Conservation (phyloP, 2,113 vertebrate genomes). For the Gadus macrocephalus region DNA sequence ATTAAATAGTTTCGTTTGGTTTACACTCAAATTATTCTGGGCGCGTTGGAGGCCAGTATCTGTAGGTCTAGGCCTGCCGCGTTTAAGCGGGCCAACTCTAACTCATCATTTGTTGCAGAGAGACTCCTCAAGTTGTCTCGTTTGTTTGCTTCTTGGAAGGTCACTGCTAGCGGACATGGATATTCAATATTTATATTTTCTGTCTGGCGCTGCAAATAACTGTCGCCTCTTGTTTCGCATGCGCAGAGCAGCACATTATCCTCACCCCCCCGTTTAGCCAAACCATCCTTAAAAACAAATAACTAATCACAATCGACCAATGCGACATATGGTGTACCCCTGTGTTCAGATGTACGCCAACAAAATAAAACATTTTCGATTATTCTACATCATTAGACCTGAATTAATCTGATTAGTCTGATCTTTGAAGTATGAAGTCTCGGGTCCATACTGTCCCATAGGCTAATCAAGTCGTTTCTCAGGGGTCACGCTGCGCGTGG, state of each 20-base stretch:
- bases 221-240: constrained; percentile 43
- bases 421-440: too few species aligned
- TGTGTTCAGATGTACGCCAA: too few species aligned
- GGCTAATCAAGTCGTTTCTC: constrained; percentile 64
- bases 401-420: too few species aligned
- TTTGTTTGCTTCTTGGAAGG: constrained; percentile 14
- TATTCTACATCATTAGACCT: too few species aligned
- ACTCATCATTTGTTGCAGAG: constrained; percentile 21
- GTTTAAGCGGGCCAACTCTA: too few species aligned
- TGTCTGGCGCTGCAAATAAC: constrained; percentile 61
- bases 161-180: constrained; percentile 45
- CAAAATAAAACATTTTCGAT: too few species aligned
- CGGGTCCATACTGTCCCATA: too few species aligned
- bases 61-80: too few species aligned
- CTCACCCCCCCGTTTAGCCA: too few species aligned
- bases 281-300: too few species aligned
- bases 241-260: constrained; percentile 75
- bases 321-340: too few species aligned
- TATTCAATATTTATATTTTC: constrained; percentile 65
- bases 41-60: not conserved
- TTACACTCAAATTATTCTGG: not conserved
- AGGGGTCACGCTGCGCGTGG: constrained; percentile 80
- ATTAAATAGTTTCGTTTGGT: not conserved
- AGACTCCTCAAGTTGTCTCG: constrained; percentile 5
- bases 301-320: too few species aligned